Percentiles rank a stretch among this genome's conserved stretches.
These are phyloP conservation scores for Camponotus vicinus DNA, from an alignment of 1,140 invertebrate genomes.

Conservation along the genomic window DNA sequence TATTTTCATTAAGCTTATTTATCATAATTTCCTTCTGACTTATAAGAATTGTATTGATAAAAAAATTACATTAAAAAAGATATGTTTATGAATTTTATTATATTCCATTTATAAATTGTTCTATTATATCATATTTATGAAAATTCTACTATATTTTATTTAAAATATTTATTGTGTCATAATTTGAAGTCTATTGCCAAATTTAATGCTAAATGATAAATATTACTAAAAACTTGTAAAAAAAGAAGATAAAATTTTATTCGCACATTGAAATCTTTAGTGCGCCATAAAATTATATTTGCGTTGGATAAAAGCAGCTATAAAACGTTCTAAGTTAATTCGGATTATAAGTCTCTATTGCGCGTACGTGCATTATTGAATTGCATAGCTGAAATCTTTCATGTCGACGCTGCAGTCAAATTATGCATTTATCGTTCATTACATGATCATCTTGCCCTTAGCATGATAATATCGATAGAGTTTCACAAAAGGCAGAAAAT, in stretches of 20 bases:
- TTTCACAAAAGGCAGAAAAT: constrained; percentile 43
- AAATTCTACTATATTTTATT: neutral
- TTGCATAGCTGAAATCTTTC: constrained; percentile 45
- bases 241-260: constrained; percentile 17
- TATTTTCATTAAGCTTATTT: neutral
- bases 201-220: neutral
- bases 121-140: neutral
- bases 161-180: neutral
- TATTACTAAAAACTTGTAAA: neutral
- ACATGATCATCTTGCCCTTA: constrained; percentile 38
- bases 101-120: neutral
- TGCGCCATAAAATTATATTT: neutral
- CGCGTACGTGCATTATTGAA: constrained; percentile 9
- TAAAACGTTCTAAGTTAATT: constrained; percentile 26
- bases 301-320: neutral
- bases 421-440: constrained; percentile 53
- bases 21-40: neutral
- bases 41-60: neutral
- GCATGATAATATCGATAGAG: constrained; percentile 41
- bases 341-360: constrained; percentile 21
- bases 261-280: constrained; percentile 33
- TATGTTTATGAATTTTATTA: neutral
- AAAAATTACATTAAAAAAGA: neutral
- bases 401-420: constrained; percentile 23
- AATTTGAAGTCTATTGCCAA: constrained; percentile 7